Conservation (phyloP, 1,140 invertebrate species). For the Penaeus chinensis region DNA sequence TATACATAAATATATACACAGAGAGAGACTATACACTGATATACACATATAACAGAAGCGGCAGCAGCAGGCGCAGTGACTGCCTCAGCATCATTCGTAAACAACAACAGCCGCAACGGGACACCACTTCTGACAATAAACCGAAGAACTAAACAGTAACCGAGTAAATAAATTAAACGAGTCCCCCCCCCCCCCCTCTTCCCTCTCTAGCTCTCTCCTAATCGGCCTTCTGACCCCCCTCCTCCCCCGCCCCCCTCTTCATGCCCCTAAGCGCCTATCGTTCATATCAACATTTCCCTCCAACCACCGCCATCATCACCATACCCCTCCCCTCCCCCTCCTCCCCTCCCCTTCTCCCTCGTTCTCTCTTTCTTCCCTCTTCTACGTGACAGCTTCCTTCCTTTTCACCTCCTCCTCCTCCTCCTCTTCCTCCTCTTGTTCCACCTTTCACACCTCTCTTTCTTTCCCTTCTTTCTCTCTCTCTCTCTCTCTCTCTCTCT, state of each 20-base stretch:
- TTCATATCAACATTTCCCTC: background rate
- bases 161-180: too few relatives aligned
- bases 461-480: background rate
- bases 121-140: too few relatives aligned
- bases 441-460: background rate
- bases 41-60: too few relatives aligned
- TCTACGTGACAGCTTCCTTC: background rate
- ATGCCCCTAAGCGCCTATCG: too few relatives aligned
- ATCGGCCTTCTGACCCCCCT: background rate
- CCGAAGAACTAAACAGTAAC: too few relatives aligned
- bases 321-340: background rate
- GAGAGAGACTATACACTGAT: too few relatives aligned
- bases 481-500: background rate
- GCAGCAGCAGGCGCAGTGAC: too few relatives aligned
- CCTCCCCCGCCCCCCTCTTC: background rate
- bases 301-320: background rate
- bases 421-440: background rate
- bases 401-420: background rate
- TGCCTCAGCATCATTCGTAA: too few relatives aligned
- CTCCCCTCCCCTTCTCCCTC: background rate
- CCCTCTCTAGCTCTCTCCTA: constrained; percentile 30
- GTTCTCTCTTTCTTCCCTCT: background rate
- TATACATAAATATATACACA: too few relatives aligned
- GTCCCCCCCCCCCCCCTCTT: background rate
- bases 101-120: too few relatives aligned